Conservation (phyloP, 2,113 vertebrate species). For the Leucopsar rothschildi region DNA sequence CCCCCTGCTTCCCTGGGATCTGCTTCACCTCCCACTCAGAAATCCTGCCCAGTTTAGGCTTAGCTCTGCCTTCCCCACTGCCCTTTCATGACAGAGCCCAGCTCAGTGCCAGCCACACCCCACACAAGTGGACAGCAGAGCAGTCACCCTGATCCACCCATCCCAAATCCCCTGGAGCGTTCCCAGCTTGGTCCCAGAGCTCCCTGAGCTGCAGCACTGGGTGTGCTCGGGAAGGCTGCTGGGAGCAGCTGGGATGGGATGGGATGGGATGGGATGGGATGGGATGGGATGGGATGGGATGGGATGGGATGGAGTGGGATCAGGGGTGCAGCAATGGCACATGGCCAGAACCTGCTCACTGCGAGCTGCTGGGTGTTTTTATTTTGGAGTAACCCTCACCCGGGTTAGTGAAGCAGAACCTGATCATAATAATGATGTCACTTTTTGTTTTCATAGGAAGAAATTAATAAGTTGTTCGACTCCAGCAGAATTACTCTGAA, state of each 20-base stretch:
- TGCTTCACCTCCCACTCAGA: neutral
- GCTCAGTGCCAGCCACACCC: neutral
- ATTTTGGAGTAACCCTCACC: neutral
- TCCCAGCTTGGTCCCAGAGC: neutral
- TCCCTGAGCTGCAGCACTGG: neutral
- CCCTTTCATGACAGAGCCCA: neutral
- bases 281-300: too few relatives aligned
- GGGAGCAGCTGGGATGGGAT: neutral
- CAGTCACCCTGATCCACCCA: neutral
- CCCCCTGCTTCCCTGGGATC: neutral
- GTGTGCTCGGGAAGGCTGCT: fast-evolving
- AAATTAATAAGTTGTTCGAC: neutral
- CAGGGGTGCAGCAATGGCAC: neutral
- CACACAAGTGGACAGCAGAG: neutral
- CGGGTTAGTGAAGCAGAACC: neutral
- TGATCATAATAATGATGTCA: neutral
- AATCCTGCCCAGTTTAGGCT: neutral
- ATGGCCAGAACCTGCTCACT: neutral
- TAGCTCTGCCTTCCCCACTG: neutral
- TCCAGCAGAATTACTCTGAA: neutral
- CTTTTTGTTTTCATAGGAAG: neutral
- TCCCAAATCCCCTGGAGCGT: neutral
- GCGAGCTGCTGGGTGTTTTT: neutral
- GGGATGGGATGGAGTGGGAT: too few relatives aligned
- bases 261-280: too few relatives aligned